Evolutionary conservation across 2,113 vertebrate species (phyloP).

Genomic region (Pedionomus torquatus): DNA sequence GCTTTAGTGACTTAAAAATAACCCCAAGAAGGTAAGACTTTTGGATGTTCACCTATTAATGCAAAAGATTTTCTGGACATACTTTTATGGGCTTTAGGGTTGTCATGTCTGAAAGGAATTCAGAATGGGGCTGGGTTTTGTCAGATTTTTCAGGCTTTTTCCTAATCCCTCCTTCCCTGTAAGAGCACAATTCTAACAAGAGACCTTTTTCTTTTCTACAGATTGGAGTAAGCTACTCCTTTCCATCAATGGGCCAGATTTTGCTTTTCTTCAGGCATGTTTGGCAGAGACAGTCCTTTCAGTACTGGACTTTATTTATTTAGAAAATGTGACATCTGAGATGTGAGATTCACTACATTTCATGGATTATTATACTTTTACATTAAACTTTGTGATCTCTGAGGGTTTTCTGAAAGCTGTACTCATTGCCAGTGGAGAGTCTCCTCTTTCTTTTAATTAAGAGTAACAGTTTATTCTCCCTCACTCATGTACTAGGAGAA

Average conservation of each 20-base stretch:
- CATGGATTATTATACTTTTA: background rate
- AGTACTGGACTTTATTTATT: background rate
- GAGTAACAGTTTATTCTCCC: background rate
- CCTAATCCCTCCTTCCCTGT: background rate
- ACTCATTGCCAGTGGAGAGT: background rate
- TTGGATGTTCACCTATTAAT: background rate
- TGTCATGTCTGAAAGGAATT: background rate
- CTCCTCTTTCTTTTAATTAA: background rate
- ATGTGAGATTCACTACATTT: background rate
- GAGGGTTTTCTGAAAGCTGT: background rate
- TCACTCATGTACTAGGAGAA: background rate
- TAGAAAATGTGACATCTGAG: background rate
- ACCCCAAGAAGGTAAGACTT: background rate
- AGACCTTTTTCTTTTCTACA: background rate
- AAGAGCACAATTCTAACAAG: background rate
- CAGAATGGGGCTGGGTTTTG: background rate
- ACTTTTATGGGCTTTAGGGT: background rate
- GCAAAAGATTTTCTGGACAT: background rate
- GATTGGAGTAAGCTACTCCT: fast-evolving
- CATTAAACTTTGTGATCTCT: background rate
- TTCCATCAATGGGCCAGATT: background rate
- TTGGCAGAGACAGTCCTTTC: background rate
- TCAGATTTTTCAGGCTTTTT: background rate
- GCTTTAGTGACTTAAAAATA: background rate
- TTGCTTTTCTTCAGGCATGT: background rate